Evolutionary conservation across 2,888 invertebrate genomes (phyloP), one percentile per base, ranked within the genome.

Genomic region (Nephrocerus scutellatus): DNA sequence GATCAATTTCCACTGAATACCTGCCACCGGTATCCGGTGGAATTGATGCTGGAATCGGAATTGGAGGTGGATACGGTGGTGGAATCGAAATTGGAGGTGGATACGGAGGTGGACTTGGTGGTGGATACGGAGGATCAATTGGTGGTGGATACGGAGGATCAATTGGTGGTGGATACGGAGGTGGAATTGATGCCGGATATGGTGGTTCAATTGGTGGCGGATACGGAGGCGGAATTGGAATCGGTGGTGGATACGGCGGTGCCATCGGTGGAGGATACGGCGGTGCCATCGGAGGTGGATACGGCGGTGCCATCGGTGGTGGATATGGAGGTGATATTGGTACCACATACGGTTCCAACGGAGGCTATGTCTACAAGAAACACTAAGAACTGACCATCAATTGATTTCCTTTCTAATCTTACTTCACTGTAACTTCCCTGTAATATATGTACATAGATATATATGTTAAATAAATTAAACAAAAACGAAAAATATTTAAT

Each of bases 321-420:
- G n/a, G n/a, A n/a, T n/a, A n/a, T n/a, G n/a, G n/a, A n/a, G 46
- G 25, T 21, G 56, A 56, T 52, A 49, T 44, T 16, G 64, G 56
- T 24, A 64, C 64, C 41, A 60, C 62, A 49, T 64, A 64, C 35
- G 64, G 57, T 33, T 51, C 62, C 53, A 65, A 65, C 36, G 64
- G 66, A 22, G 64, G 64, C 44, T 64, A 64, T 35, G 55, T 62
- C 49, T 64, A 64, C 60, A 57, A 51, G 48, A 63, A 52, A 46
- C 53, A 60, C 49, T 57, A 57, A 56, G 21, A 22, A 22, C n/a
- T n/a, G n/a, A n/a, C n/a, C n/a, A n/a, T n/a, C n/a, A n/a, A n/a
- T n/a, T n/a, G n/a, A n/a, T n/a, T n/a, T n/a, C n/a, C n/a, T n/a
- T n/a, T n/a, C n/a, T n/a, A n/a, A n/a, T n/a, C n/a, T n/a, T n/a